These are phyloP conservation scores for Meiosimyza decipiens DNA, from an alignment of 2,888 invertebrate genomes.

Conservation along the genomic window DNA sequence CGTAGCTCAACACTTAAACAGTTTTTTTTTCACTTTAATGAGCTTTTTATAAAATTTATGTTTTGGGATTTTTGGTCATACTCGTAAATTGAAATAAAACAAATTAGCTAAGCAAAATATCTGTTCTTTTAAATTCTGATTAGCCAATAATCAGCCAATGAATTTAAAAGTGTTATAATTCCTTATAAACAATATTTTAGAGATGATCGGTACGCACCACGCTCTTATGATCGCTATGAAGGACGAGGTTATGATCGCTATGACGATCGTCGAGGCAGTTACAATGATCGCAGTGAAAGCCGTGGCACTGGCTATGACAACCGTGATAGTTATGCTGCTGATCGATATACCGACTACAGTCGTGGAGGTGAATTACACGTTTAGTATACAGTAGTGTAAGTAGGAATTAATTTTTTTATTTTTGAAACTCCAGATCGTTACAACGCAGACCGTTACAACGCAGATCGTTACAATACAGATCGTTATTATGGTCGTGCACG, in stretches of 20 bases:
- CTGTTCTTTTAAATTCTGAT: not conserved
- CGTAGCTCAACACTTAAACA: too few species aligned
- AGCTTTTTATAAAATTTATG: too few species aligned
- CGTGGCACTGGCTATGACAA: constrained; percentile 63
- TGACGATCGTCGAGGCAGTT: constrained; percentile 43
- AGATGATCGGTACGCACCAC: constrained; percentile 56
- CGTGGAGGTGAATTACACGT: constrained; percentile 42
- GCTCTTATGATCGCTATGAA: constrained; percentile 59
- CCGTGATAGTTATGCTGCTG: constrained; percentile 57
- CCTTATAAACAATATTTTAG: constrained; percentile 40
- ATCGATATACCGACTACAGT: constrained; percentile 52
- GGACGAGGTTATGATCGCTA: constrained; percentile 48
- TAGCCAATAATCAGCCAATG: not conserved
- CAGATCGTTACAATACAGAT: constrained; percentile 48
- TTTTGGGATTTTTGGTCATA: too few species aligned
- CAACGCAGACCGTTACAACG: constrained; percentile 52
- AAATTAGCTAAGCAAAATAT: not conserved
- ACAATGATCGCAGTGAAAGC: constrained; percentile 49
- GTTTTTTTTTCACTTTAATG: too few species aligned
- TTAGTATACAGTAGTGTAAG: not conserved
- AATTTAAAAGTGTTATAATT: not conserved
- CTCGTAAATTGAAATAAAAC: not conserved
- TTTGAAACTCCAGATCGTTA: not conserved
- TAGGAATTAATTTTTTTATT: not conserved
- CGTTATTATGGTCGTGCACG: constrained; percentile 61